Evolutionary conservation across 2,797 vertebrate genomes (phyloP).

Genomic region (Erpetoichthys calabaricus): DNA sequence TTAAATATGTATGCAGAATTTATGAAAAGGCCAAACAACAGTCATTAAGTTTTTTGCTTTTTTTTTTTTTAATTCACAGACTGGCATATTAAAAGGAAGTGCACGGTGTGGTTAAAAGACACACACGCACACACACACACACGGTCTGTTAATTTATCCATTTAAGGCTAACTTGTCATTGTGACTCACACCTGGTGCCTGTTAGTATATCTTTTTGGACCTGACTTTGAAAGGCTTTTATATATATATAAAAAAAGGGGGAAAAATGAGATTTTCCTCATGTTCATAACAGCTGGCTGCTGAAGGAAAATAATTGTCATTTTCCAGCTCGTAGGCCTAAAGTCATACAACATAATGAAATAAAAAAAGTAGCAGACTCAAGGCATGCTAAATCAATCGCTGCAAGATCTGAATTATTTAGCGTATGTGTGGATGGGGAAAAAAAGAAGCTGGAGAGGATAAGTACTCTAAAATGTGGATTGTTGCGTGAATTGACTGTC

Average conservation of each 20-base stretch:
- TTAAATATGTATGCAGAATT: conserved; percentile 44
- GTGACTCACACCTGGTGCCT: too few relatives aligned
- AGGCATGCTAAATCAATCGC: conserved; percentile 65
- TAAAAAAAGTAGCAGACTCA: conserved; percentile 56
- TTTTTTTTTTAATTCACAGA: conserved; percentile 49
- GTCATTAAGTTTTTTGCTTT: conserved; percentile 40
- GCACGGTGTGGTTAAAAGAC: conserved; percentile 47
- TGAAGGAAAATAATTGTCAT: conserved; percentile 71
- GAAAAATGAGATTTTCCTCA: conserved; percentile 35
- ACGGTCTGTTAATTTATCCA: too few relatives aligned
- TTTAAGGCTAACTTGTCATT: too few relatives aligned
- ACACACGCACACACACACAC: conserved; percentile 16
- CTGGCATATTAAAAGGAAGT: conserved; percentile 43
- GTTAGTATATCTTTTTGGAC: too few relatives aligned
- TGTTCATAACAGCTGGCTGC: conserved; percentile 61
- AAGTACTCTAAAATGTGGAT: background rate
- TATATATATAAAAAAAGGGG: too few relatives aligned
- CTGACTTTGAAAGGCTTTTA: too few relatives aligned
- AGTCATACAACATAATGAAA: conserved; percentile 71
- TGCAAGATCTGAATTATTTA: conserved; percentile 68
- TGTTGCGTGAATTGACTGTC: background rate
- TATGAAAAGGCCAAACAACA: conserved; percentile 67
- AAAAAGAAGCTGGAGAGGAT: conserved; percentile 35
- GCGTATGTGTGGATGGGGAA: conserved; percentile 39
- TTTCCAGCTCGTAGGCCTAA: conserved; percentile 69